Base-by-base conservation (phyloP, 2,113 vertebrate species). In the Campylomormyrus numenius region DNA sequence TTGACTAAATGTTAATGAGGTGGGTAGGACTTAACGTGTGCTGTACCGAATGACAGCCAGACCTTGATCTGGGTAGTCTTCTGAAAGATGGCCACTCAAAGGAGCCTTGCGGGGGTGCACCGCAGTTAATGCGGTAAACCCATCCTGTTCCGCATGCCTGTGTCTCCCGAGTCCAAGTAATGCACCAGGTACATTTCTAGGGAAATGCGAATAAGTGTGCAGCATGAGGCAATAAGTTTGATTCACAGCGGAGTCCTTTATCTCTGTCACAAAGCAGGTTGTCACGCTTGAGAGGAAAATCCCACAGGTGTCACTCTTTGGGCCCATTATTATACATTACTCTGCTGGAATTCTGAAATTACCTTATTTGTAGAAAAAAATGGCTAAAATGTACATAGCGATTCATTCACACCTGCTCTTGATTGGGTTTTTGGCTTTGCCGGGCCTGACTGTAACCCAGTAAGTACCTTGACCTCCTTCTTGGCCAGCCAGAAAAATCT, bases 171-270 rank as follows among this genome's bases (percentile, higher is more conserved):
- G 35, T 4, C 74, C 5, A 1, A 2, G 35, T 80, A 19, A 39
- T 39, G 35, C 74, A 19, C 15, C 31, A 42, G 74, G 35, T 42
- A 10, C 62, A 66, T 77, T 39, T 77, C 70, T 31, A 77, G 31
- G 74, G 74, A 80, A 80, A 80, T 80, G n/a, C n/a, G n/a, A 70
- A 5, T 70, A 70, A 70, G 62, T 70, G 62, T 70, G 74, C 74
- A 42, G 74, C 35, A 39, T 80, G 74, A 42, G 35, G 35, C 35
- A 42, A 19, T 42, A 80, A n/a, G 31, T 80, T 80, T 80, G 35
- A 70, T 80, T 80, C 74, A 80, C 35, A 39, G 74, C 39, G 74
- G 74, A 80, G 74, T 80, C 74, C 62, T 70, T 70, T 80, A 42
- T 80, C 74, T 80, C 74, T 19, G 62, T 70, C 62, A 70, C 74